phyloP scores from a whole-genome alignment of 2,113 vertebrate genomes.

The Saccopteryx leptura region DNA sequence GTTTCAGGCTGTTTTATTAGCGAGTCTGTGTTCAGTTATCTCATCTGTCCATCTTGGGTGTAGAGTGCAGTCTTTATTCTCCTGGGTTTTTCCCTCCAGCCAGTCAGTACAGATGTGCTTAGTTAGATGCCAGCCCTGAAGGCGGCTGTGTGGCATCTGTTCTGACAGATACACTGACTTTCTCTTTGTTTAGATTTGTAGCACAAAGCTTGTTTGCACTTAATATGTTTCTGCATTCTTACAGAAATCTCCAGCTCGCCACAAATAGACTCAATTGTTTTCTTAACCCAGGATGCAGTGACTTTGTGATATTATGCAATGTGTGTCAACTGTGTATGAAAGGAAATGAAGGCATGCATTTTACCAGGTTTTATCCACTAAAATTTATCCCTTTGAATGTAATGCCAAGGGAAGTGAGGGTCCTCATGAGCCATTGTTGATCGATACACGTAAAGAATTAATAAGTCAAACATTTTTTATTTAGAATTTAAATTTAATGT shows the following conservation, averaged over 20 bases:
- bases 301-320: not conserved
- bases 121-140: constrained; percentile 59
- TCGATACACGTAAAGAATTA: not conserved
- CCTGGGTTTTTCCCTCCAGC: not conserved
- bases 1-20: constrained; percentile 61
- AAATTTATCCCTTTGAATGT: not conserved
- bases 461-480: no score
- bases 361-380: not conserved
- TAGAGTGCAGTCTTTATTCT: constrained; percentile 38
- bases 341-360: not conserved
- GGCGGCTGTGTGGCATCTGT: constrained; percentile 8
- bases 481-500: no score
- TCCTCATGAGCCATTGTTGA: not conserved
- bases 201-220: not conserved
- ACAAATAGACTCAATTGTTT: not conserved
- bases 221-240: constrained; percentile 6
- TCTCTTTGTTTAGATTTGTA: constrained; percentile 24
- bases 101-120: not conserved
- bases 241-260: not conserved
- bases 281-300: not conserved
- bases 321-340: not conserved
- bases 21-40: constrained; percentile 65
- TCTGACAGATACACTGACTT: not conserved
- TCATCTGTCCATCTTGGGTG: constrained; percentile 42
- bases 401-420: not conserved